Evolutionary conservation across 2,888 invertebrate species (phyloP), one percentile per base, ranked within the genome.

Genomic region (Bombylius discolor): DNA sequence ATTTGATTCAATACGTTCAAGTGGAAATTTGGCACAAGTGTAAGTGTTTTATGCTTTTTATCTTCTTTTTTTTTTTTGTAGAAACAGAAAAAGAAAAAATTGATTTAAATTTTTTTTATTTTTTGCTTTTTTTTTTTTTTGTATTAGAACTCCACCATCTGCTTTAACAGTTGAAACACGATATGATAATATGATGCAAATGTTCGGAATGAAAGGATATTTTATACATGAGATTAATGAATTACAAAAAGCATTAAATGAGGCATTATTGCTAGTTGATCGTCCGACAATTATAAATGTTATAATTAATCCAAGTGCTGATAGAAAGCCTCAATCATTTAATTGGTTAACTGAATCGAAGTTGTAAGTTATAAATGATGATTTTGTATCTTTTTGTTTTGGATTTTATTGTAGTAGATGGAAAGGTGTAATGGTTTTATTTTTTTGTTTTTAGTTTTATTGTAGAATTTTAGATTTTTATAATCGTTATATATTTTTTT

Each of bases 331-430:
- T 46, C 97, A 97, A 76, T 81, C 86, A 23, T 94, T 92, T 72
- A 85, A 81, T 68, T 95, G 95, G 95, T 78, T 95, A 6, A 94
- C 95, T 0, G 89, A 92, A 74, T 92, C 94, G 7, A 95, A 95
- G 73, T 77, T 92, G 64, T 91, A 79, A 81, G 13, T 23, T 23
- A 23, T 23, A 42, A 3, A 46, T 23, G 23, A 23, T 23, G 3
- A 23, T 23, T 23, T 23, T 23, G 34, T 5, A 36, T 36, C 8
- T 47, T 47, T n/a, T 23, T 11, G 5, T 31, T 47, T n/a, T 49
- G 42, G 11, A 13, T 32, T 52, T 49, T 45, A 12, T 32, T 48
- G 4, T 48, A 12, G 32, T 48, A 8, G 9, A 5, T 31, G 12
- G 9, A 3, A n/a, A 23, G 5, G 6, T 23, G 23, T 47, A 23